These are phyloP conservation scores for Sminthopsis crassicaudata DNA, from an alignment of 2,113 vertebrate species.

Conservation along the genomic window DNA sequence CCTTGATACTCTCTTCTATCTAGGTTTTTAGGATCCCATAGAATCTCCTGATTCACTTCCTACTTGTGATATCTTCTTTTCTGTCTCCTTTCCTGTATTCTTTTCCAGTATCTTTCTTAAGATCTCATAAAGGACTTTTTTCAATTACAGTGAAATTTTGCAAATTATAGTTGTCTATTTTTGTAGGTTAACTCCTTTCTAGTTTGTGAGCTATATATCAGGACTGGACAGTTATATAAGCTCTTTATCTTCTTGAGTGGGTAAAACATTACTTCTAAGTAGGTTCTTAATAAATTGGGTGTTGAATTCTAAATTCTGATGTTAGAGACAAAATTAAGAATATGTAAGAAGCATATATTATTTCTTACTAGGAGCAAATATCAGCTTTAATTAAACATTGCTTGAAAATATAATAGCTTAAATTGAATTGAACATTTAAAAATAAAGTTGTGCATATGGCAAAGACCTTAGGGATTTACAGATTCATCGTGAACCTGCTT, in stretches of 20 bases:
- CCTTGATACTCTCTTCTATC: background rate
- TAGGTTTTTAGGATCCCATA: too few species aligned
- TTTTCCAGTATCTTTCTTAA: background rate
- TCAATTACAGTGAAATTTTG: background rate
- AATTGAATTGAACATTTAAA: background rate
- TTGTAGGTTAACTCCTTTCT: background rate
- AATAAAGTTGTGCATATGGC: background rate
- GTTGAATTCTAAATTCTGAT: background rate
- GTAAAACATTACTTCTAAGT: background rate
- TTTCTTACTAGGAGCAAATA: constrained; percentile 8
- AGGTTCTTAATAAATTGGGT: background rate
- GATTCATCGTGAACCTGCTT: background rate
- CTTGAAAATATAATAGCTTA: constrained; percentile 9
- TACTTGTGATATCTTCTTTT: too few species aligned
- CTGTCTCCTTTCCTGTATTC: too few species aligned
- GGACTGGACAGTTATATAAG: background rate
- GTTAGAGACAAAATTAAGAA: background rate
- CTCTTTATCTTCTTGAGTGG: background rate
- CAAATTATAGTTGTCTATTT: background rate
- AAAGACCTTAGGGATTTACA: background rate
- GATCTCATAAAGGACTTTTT: background rate
- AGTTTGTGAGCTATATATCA: background rate
- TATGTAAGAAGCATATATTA: background rate
- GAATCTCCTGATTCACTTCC: too few species aligned
- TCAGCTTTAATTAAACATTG: background rate